A percentile compares a stretch with the other conserved stretches of the same genome.
phyloP scores from a whole-genome alignment of 2,888 invertebrate species.

The Coleophora flavipennella region DNA sequence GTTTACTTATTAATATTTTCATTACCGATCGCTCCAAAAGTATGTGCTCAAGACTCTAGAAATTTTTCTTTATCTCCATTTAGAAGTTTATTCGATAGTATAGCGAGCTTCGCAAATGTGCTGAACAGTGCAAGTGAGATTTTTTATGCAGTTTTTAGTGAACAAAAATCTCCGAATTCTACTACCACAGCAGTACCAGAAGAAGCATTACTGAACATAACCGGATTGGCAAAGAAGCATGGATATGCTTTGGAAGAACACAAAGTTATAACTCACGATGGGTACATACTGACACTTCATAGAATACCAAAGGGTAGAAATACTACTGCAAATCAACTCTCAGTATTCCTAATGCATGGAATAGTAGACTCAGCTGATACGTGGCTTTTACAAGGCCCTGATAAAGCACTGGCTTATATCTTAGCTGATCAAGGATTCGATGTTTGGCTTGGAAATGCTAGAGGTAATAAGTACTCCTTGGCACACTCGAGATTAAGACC shows the following conservation, averaged over 20 bases:
- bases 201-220: conserved; percentile 36
- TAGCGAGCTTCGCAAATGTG: conserved; percentile 9
- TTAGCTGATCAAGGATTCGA: conserved; percentile 78
- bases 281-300: conserved; percentile 42
- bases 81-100: background rate
- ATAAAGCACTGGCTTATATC: conserved; percentile 74
- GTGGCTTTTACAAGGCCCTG: conserved; percentile 79
- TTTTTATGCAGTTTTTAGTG: conserved; percentile 8
- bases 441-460: conserved; percentile 87
- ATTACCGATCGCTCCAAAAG: too few species aligned
- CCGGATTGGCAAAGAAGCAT: conserved; percentile 31
- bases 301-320: conserved; percentile 29
- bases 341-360: conserved; percentile 85
- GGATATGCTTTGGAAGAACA: conserved; percentile 40
- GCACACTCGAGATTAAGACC: conserved; percentile 51
- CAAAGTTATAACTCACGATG: conserved; percentile 39
- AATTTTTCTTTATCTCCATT: too few species aligned
- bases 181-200: conserved; percentile 17
- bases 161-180: conserved; percentile 1
- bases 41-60: too few species aligned
- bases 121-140: conserved; percentile 13
- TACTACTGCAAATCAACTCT: conserved; percentile 26
- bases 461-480: conserved; percentile 82
- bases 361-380: conserved; percentile 80
- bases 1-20: background rate